Evolutionary conservation across 2,797 vertebrate genomes (phyloP).

Genomic region (Thalassophryne amazonica): DNA sequence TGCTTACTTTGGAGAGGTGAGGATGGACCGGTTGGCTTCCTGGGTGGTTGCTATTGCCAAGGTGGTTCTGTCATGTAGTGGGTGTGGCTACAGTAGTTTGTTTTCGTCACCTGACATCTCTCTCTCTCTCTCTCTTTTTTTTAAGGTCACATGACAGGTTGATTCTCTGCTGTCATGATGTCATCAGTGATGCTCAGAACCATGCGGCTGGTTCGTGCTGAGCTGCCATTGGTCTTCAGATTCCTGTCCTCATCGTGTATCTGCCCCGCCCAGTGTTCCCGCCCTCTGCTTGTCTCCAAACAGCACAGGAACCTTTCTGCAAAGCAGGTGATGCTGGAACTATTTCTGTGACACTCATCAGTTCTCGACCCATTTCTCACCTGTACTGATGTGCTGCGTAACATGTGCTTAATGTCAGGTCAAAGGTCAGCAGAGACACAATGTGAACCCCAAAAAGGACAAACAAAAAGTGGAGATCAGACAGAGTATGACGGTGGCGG

Average conservation of each 20-base stretch:
- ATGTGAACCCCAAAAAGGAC: conserved; percentile 53
- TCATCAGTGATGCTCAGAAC: conserved; percentile 43
- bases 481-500: conserved; percentile 82
- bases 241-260: neutral
- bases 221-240: conserved; percentile 10
- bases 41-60: too few species aligned
- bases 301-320: conserved; percentile 46
- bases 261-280: neutral
- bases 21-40: too few species aligned
- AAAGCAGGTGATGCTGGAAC: conserved; percentile 60
- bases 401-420: too few species aligned
- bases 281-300: conserved; percentile 11
- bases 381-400: too few species aligned
- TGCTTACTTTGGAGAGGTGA: too few species aligned
- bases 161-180: conserved; percentile 39
- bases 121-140: too few species aligned
- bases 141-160: too few species aligned
- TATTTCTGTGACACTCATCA: neutral
- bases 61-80: too few species aligned
- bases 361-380: too few species aligned
- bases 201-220: conserved; percentile 8
- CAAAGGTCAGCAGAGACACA: conserved; percentile 56
- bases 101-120: too few species aligned
- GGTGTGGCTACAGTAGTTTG: too few species aligned
- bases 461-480: conserved; percentile 87